These are phyloP conservation scores for Coreius guichenoti DNA, from an alignment of 2,797 vertebrate genomes.

Conservation along the genomic window DNA sequence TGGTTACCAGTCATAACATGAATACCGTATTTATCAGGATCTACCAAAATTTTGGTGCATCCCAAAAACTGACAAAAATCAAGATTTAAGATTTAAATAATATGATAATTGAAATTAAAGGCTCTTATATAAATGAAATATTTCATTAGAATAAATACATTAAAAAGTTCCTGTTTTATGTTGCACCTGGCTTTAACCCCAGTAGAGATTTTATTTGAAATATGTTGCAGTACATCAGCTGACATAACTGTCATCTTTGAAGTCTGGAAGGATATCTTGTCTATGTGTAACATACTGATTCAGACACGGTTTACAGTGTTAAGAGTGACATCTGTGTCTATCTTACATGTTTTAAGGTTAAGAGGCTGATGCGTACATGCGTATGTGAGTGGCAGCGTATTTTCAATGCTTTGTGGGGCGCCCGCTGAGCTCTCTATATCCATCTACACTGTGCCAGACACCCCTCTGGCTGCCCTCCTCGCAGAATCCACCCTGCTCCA, in stretches of 20 bases:
- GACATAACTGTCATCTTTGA: not conserved
- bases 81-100: not conserved
- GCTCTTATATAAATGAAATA: not conserved
- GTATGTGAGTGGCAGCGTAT: conserved; percentile 40
- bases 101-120: not conserved
- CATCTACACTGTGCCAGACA: conserved; percentile 55
- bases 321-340: not conserved
- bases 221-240: not conserved
- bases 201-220: not conserved
- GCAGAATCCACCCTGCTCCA: conserved; percentile 22
- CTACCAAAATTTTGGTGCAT: not conserved
- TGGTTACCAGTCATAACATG: too few relatives aligned
- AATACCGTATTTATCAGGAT: too few relatives aligned
- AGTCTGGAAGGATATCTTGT: not conserved
- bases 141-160: not conserved
- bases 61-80: not conserved
- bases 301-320: not conserved
- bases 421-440: conserved; percentile 42
- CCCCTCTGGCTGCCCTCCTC: conserved; percentile 38
- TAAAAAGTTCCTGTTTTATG: not conserved
- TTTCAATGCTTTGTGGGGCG: conserved; percentile 36
- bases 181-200: not conserved
- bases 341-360: conserved; percentile 30
- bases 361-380: conserved; percentile 15
- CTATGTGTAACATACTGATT: not conserved